Percentiles rank a stretch among this genome's conserved stretches.
These are phyloP conservation scores for Pogoniulus pusillus DNA, from an alignment of 2,797 vertebrate species.

Conservation along the genomic window DNA sequence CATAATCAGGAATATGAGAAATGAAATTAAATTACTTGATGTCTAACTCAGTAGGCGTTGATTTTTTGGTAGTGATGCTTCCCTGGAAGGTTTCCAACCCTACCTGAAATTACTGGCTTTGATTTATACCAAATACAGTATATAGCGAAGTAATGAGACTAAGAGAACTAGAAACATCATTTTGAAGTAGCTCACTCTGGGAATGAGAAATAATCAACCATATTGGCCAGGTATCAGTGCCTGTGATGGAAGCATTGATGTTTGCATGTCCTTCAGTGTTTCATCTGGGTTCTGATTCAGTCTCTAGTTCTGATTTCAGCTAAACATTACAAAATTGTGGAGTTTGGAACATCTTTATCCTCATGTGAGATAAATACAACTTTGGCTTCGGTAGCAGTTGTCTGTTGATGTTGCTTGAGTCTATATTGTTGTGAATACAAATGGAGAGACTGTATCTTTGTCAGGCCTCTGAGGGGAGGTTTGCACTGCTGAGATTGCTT, in stretches of 20 bases:
- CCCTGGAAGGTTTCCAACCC: neutral
- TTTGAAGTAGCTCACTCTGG: neutral
- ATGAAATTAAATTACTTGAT: conserved; percentile 1
- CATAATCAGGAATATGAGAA: neutral
- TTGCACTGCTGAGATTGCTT: conserved; percentile 24
- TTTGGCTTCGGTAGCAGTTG: neutral
- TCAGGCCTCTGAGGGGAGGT: neutral
- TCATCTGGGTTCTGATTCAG: neutral
- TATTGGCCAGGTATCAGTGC: neutral
- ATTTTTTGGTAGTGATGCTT: neutral
- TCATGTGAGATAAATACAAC: neutral
- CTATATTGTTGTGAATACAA: neutral
- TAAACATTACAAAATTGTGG: neutral
- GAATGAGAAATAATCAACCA: neutral
- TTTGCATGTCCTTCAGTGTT: neutral
- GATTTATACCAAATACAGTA: neutral
- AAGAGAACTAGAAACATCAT: neutral
- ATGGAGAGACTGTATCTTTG: neutral
- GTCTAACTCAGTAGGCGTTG: neutral
- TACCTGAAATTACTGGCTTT: neutral
- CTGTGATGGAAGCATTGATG: neutral
- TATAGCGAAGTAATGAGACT: neutral
- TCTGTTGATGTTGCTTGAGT: neutral
- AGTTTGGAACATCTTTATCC: neutral
- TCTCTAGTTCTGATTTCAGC: neutral